Evolutionary conservation across 2,113 vertebrate genomes (phyloP), one percentile per base, ranked within the genome.

Genomic region (Callorhinus ursinus): DNA sequence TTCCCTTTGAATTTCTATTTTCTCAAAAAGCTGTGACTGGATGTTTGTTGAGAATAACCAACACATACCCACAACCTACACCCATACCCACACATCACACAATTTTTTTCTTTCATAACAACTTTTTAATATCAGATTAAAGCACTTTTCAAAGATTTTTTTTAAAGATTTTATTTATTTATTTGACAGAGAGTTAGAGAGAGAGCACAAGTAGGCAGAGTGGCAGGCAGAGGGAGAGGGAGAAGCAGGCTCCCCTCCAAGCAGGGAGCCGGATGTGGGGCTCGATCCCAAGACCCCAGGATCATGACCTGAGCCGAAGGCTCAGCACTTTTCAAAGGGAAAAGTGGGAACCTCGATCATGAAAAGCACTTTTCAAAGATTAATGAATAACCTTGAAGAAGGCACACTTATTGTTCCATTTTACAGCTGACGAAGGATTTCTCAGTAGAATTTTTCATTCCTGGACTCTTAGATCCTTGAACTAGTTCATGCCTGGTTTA

Each of bases 11-110:
- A 91, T 86, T 92, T 22, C 18, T 21, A 88, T 49, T 83, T 96
- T 94, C 72, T 87, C 88, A 42, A 88, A 95, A 95, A 97, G 39
- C 76, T 95, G 49, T 72, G 80, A 80, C 63, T 93, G n/a, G 24
- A 92, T 92, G 19, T 65, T 95, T 89, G 19, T 65, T 39, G 82
- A 95, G 77, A 93, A 89, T 69, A 95, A 96, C 42, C n/a, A 92
- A 72, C 69, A 81, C 31, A 67, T 22, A 49, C 39, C 28, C 24
- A 65, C 59, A 69, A 46, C n/a, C 22, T 3, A 7, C 18, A 10
- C 51, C 63, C 21, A 16, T 36, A 59, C 36, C 53, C 33, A 80
- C 16, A 80, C 0, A 49, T 59, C 22, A 71, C 61, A 86, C 15
- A 15, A 31, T n/a, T 79, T 57, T 95, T 85, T 88, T 82, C 51